These are phyloP conservation scores for Abrostola tripartita DNA, from an alignment of 2,888 invertebrate genomes.

Conservation along the genomic window DNA sequence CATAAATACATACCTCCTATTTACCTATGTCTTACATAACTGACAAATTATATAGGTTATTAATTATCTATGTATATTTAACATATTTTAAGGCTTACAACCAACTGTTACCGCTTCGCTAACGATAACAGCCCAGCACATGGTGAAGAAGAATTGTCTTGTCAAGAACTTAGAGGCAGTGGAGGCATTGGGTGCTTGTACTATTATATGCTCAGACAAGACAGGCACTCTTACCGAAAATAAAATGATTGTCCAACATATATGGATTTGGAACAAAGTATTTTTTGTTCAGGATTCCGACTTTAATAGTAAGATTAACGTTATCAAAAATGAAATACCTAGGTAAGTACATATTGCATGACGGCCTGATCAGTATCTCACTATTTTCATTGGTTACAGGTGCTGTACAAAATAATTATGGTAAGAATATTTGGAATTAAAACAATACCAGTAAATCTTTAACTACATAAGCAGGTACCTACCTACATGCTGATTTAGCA, in stretches of 20 bases:
- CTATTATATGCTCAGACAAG: slow-evolving; percentile 99
- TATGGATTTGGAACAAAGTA: slow-evolving; percentile 98
- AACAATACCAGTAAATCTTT: too few species aligned
- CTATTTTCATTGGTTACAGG: slow-evolving; percentile 62
- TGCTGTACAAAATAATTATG: slow-evolving; percentile 63
- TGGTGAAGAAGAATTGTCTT: slow-evolving; percentile 99
- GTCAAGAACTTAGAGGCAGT: slow-evolving; percentile 99
- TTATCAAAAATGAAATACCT: background rate
- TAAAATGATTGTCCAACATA: slow-evolving; percentile 99
- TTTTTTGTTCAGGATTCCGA: slow-evolving; percentile 92
- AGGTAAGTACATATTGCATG: background rate
- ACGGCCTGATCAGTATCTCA: background rate
- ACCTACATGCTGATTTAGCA: background rate
- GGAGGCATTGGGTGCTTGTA: slow-evolving; percentile 99
- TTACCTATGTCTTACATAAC: background rate
- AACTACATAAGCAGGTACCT: background rate
- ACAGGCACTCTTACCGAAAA: slow-evolving; percentile 99
- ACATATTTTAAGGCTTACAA: slow-evolving; percentile 90
- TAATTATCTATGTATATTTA: background rate
- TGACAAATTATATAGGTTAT: background rate
- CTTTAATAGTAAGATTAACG: slow-evolving; percentile 61
- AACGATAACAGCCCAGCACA: slow-evolving; percentile 98
- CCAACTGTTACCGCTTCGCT: slow-evolving; percentile 99
- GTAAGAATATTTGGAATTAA: slow-evolving; percentile 52
- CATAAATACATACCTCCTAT: too few species aligned